phyloP scores from a whole-genome alignment of 2,888 invertebrate genomes.

The Hirtodrosophila alboralis region DNA sequence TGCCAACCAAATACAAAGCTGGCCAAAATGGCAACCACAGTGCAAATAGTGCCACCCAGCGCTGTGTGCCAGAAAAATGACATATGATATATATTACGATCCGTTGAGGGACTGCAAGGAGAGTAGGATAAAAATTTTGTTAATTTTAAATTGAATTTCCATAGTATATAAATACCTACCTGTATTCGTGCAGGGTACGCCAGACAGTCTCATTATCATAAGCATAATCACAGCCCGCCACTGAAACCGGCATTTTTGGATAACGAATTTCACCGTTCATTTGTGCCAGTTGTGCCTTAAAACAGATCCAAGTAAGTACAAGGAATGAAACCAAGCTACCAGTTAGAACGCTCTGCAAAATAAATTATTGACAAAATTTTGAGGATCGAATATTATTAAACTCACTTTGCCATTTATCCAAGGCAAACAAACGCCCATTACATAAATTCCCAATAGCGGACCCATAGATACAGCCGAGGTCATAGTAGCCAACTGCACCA shows the following conservation, averaged over 20 bases:
- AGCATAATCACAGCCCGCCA: constrained; percentile 84
- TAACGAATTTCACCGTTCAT: constrained; percentile 86
- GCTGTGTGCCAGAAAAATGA: constrained; percentile 91
- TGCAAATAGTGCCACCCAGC: constrained; percentile 87
- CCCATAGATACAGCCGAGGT: constrained; percentile 88
- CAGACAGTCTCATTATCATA: constrained; percentile 77
- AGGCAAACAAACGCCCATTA: constrained; percentile 88
- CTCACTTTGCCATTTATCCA: constrained; percentile 87
- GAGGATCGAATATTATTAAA: neutral
- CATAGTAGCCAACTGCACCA: constrained; percentile 87
- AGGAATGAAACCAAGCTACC: constrained; percentile 88
- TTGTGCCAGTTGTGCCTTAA: constrained; percentile 88
- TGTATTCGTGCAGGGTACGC: constrained; percentile 62
- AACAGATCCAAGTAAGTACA: constrained; percentile 88
- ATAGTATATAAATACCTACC: constrained; percentile 49
- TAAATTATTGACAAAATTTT: too few relatives aligned
- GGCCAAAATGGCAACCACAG: constrained; percentile 86
- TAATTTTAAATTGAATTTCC: neutral
- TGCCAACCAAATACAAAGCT: constrained; percentile 86
- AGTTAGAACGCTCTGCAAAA: constrained; percentile 87
- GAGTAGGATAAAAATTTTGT: neutral
- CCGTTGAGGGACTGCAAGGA: constrained; percentile 64
- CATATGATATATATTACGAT: constrained; percentile 85
- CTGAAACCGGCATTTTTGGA: constrained; percentile 85
- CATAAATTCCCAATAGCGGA: constrained; percentile 89